Conservation (phyloP, 2,113 vertebrate genomes). For the Gopherus evgoodei region DNA sequence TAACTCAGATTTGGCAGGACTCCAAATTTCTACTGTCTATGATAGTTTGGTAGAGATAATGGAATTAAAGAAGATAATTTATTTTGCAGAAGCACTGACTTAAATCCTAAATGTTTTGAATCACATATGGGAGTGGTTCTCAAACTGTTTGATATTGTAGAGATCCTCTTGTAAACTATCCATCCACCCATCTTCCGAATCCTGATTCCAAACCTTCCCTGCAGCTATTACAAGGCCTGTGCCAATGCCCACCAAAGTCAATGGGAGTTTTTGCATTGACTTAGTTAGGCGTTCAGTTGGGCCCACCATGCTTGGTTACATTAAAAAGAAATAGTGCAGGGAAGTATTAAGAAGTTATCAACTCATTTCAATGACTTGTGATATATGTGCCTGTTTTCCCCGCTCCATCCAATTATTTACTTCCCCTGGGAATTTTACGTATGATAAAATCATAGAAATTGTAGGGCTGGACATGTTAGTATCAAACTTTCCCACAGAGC, state of each 20-base stretch:
- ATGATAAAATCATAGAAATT: background rate
- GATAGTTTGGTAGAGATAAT: conserved; percentile 34
- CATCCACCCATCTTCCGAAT: background rate
- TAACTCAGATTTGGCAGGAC: conserved; percentile 59
- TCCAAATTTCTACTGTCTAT: conserved; percentile 28
- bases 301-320: background rate
- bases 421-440: background rate
- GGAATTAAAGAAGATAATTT: conserved; percentile 43
- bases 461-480: background rate
- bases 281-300: background rate
- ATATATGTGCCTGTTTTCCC: background rate
- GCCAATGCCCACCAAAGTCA: background rate
- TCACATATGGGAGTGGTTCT: background rate
- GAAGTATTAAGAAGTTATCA: background rate
- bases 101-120: conserved; percentile 51
- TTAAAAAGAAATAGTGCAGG: background rate
- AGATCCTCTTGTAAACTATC: conserved; percentile 2
- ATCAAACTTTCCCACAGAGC: background rate
- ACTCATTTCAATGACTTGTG: background rate
- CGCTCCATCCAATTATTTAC: background rate
- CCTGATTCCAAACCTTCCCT: background rate
- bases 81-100: conserved; percentile 43
- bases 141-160: background rate
- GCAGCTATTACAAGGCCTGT: background rate
- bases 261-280: background rate